Base-by-base conservation (phyloP, 2,888 invertebrate species). In the Cephus pygmeus region DNA sequence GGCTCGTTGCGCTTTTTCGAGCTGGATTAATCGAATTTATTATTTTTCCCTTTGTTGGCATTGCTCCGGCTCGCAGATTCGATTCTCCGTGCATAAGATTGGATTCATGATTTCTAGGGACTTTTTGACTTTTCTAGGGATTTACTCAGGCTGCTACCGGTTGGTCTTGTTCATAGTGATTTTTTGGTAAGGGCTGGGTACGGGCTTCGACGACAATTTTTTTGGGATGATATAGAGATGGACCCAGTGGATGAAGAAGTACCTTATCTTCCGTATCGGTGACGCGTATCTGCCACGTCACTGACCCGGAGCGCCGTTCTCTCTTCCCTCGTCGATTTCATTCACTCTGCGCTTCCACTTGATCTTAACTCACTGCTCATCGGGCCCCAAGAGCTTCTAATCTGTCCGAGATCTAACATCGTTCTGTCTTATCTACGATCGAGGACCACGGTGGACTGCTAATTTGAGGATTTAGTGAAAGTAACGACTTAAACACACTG, bases 21-120 rank as follows among this genome's bases (percentile, higher is more conserved):
- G 87, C 83, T 84, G 68, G 71, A 85, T 84, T 89, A 91, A 91
- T 91, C 88, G 88, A 90, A 91, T 91, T 91, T 89, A 90, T 91
- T 91, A 90, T 87, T 12, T 33, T 31, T 0, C 56, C 56, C 9
- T 56, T 56, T 56, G 56, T 56, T 15, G 56, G 23, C 9, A 23
- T 2, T 23, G 23, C 56, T 56, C 9, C 2, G 56, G 56, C 9
- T 56, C 23, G 2, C 9, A 2, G 2, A 23, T 15, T 56, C 40
- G 6, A 56, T 56, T 56, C 23, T 56, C 0, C 23, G 56, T 23
- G 56, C 56, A 23, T 56, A 23, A 1, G 6, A 56, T 56, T 56
- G 56, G 9, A 9, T 56, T 23, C 9, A 56, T 56, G 2, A 23
- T 56, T 56, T 9, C 23, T 56, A 23, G 56, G 23, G 56, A 56